Conservation (phyloP, 2,888 invertebrate genomes). For the Andrena minutula region DNA sequence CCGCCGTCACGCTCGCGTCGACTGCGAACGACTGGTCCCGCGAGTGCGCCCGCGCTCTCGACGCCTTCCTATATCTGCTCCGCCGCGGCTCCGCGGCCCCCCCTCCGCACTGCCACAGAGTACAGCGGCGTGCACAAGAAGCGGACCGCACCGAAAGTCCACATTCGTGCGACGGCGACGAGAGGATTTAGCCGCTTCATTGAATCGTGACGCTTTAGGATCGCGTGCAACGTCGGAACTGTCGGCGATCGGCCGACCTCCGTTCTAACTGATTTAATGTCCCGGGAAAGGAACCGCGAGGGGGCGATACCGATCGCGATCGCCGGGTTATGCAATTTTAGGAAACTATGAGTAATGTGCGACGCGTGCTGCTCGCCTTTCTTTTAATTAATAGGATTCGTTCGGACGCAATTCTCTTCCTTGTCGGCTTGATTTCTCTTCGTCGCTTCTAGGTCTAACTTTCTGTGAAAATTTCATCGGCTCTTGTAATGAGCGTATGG, state of each 20-base stretch:
- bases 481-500: too few species aligned
- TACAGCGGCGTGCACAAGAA: slow-evolving; percentile 23
- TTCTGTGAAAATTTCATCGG: too few species aligned
- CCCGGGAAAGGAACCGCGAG: too few species aligned
- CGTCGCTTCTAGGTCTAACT: too few species aligned
- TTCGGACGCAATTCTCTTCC: slow-evolving; percentile 14
- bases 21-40: slow-evolving; percentile 57
- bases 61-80: slow-evolving; percentile 42
- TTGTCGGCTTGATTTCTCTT: too few species aligned
- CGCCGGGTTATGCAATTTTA: too few species aligned
- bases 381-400: not conserved
- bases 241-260: not conserved
- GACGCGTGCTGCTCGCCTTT: too few species aligned
- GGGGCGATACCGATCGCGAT: too few species aligned
- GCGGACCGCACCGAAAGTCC: slow-evolving; percentile 10
- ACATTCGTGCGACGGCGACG: not conserved
- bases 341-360: too few species aligned
- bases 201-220: not conserved
- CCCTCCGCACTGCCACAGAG: not conserved
- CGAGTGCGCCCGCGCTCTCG: slow-evolving; percentile 63
- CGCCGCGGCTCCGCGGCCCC: not conserved
- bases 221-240: not conserved
- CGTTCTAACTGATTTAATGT: too few species aligned
- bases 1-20: slow-evolving; percentile 40
- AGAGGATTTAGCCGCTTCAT: not conserved